These are phyloP conservation scores for Galendromus occidentalis DNA, from an alignment of 1,140 invertebrate genomes.

Conservation along the genomic window DNA sequence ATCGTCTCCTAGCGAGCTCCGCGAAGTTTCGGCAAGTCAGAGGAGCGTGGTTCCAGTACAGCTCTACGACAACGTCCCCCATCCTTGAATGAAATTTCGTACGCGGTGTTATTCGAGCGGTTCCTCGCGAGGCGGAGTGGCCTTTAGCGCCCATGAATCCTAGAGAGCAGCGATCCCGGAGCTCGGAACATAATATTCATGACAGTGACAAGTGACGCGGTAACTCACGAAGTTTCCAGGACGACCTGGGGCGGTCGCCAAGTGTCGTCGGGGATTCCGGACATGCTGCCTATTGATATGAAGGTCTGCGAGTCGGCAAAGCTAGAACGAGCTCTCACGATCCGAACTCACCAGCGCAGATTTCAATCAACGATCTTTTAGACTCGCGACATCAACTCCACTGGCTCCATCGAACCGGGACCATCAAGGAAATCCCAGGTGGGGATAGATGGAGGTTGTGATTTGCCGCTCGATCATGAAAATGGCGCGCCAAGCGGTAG, in stretches of 20 bases:
- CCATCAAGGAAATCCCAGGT: background rate
- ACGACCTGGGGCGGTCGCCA: slow-evolving; percentile 64
- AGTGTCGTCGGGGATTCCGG: slow-evolving; percentile 47
- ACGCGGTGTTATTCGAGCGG: background rate
- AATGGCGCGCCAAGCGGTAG: too few relatives aligned
- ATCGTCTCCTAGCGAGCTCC: slow-evolving; percentile 68
- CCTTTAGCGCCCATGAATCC: background rate
- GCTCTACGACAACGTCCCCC: slow-evolving; percentile 71
- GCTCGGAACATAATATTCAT: background rate
- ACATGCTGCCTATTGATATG: background rate
- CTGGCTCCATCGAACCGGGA: too few relatives aligned
- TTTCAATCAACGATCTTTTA: too few relatives aligned
- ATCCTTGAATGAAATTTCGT: slow-evolving; percentile 43
- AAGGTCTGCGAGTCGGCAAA: too few relatives aligned
- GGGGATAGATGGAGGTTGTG: background rate
- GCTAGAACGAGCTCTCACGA: background rate
- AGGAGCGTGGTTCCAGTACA: slow-evolving; percentile 95
- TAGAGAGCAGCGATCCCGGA: background rate
- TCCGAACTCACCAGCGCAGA: too few relatives aligned
- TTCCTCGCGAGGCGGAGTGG: background rate
- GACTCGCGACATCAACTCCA: too few relatives aligned
- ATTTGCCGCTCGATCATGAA: too few relatives aligned
- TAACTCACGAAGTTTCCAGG: slow-evolving; percentile 56
- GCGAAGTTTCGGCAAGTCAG: slow-evolving; percentile 90
- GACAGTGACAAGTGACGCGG: slow-evolving; percentile 15